phyloP scores from a whole-genome alignment of 2,888 invertebrate genomes.

The Poecilobothrus nobilitatus region DNA sequence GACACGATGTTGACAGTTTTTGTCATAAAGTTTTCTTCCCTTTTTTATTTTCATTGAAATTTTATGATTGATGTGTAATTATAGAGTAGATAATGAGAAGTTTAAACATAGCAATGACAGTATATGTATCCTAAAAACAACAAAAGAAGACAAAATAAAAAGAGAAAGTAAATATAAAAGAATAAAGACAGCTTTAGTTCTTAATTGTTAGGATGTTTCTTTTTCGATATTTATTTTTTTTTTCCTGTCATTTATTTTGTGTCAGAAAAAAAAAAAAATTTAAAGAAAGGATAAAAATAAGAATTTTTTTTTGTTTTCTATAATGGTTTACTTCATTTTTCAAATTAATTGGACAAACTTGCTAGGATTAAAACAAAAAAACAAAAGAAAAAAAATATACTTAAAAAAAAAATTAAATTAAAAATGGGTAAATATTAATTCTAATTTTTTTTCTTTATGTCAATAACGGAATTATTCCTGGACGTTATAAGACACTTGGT shows the following conservation, averaged over 20 bases:
- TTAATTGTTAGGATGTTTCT: not conserved
- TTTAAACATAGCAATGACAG: not conserved
- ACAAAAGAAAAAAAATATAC: not conserved
- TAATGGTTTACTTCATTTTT: not conserved
- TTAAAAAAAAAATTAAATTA: too few relatives aligned
- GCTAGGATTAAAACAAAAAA: not conserved
- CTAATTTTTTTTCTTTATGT: too few relatives aligned
- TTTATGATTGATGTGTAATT: conserved; percentile 4
- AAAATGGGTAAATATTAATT: too few relatives aligned
- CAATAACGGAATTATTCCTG: too few relatives aligned
- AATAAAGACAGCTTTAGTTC: too few relatives aligned
- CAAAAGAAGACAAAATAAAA: not conserved
- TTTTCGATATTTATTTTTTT: not conserved
- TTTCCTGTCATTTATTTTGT: not conserved
- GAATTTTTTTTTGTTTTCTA: not conserved
- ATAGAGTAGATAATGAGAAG: not conserved
- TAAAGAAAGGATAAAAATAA: not conserved
- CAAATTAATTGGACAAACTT: not conserved
- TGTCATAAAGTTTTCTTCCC: not conserved
- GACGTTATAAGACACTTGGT: too few relatives aligned
- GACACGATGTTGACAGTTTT: not conserved
- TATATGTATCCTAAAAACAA: not conserved
- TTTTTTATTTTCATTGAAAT: not conserved
- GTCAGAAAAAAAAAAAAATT: too few relatives aligned
- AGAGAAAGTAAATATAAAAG: not conserved